Percentiles rank a stretch among this genome's conserved stretches.
Evolutionary conservation across 2,888 invertebrate genomes (phyloP).

Genomic region (Melikaiella ostensackeni): DNA sequence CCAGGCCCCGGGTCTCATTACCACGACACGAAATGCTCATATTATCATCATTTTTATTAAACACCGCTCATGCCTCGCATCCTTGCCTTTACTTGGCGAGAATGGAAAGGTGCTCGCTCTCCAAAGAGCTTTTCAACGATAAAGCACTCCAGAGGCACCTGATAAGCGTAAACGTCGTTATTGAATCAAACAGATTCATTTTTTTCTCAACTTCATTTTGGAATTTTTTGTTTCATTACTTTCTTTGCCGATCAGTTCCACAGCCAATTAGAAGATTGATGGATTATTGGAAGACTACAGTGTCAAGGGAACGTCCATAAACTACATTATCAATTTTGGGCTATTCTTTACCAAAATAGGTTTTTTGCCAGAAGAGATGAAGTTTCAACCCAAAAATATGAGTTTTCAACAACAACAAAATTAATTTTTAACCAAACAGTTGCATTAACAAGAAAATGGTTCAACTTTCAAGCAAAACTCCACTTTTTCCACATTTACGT

Average conservation of each 20-base stretch:
- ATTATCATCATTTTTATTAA: conserved; percentile 76
- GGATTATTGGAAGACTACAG: too few species aligned
- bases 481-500: too few species aligned
- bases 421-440: too few species aligned
- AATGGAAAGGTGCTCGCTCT: conserved; percentile 34
- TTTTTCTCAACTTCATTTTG: neutral
- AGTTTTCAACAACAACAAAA: too few species aligned
- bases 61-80: conserved; percentile 60
- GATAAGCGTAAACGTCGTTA: conserved; percentile 33
- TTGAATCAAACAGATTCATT: conserved; percentile 5
- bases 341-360: too few species aligned
- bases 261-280: too few species aligned
- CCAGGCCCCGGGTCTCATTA: conserved; percentile 67
- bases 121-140: conserved; percentile 31
- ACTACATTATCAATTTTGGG: too few species aligned
- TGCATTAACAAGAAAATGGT: too few species aligned
- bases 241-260: conserved; percentile 13
- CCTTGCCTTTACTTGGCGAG: neutral
- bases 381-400: too few species aligned
- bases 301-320: too few species aligned
- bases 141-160: conserved; percentile 20
- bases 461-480: too few species aligned
- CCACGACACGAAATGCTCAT: conserved; percentile 75
- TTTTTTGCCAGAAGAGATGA: too few species aligned
- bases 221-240: neutral